These are phyloP conservation scores for Carpatolechia fugitivella DNA, from an alignment of 2,888 invertebrate species.

Conservation along the genomic window DNA sequence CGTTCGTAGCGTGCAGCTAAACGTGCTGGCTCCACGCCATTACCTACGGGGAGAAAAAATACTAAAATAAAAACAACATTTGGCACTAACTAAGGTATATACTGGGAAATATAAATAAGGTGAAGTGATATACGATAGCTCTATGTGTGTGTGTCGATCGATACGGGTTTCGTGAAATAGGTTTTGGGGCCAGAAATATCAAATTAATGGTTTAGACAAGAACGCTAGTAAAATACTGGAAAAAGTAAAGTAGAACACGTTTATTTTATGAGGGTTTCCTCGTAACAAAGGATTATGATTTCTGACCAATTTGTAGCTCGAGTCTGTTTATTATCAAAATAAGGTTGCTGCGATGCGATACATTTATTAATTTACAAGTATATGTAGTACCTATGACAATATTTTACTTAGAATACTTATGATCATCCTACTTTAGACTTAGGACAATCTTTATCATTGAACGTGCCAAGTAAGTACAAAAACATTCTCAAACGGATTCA, in stretches of 20 bases:
- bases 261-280: too few relatives aligned
- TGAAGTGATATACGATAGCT: neutral
- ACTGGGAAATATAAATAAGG: neutral
- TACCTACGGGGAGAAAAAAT: constrained; percentile 5
- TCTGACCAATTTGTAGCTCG: too few relatives aligned
- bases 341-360: neutral
- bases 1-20: constrained; percentile 8
- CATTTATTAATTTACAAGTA: too few relatives aligned
- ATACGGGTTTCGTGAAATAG: neutral
- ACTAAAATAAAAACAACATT: neutral
- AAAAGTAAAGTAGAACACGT: too few relatives aligned
- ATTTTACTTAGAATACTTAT: too few relatives aligned
- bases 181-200: neutral
- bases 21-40: constrained; percentile 11
- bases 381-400: too few relatives aligned
- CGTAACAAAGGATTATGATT: too few relatives aligned
- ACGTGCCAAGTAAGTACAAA: too few relatives aligned
- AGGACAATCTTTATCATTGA: too few relatives aligned
- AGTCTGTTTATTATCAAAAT: too few relatives aligned
- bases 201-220: neutral
- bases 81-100: constrained; percentile 15
- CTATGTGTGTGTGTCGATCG: neutral
- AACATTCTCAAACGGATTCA: too few relatives aligned
- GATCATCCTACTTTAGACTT: too few relatives aligned
- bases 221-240: neutral